A percentile compares a stretch with the other conserved stretches of the same genome.
phyloP scores from a whole-genome alignment of 2,888 invertebrate genomes.

The Boloria selene region DNA sequence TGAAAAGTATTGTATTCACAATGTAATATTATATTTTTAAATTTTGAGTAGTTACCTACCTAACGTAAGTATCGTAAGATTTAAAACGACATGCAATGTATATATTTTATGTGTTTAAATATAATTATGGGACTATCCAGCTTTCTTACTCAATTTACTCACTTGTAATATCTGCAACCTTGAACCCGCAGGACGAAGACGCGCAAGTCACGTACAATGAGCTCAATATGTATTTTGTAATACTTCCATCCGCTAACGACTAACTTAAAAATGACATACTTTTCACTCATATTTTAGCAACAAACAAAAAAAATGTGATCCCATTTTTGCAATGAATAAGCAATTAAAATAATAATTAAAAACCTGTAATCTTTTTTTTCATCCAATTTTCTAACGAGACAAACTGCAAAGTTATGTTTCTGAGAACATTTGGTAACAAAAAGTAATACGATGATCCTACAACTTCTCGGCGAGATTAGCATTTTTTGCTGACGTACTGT shows the following conservation, averaged over 20 bases:
- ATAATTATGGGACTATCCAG: background rate
- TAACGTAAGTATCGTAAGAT: background rate
- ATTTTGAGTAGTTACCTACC: no score
- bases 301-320: slow-evolving; percentile 1
- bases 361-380: background rate
- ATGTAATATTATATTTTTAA: background rate
- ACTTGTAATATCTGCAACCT: slow-evolving; percentile 33
- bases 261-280: slow-evolving; percentile 4
- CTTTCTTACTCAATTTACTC: background rate
- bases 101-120: background rate
- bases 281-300: background rate
- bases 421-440: slow-evolving; percentile 11
- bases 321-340: background rate
- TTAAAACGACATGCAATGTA: background rate
- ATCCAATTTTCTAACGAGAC: slow-evolving; percentile 3
- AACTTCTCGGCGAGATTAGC: slow-evolving; percentile 26
- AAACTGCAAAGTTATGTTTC: slow-evolving; percentile 9
- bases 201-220: slow-evolving; percentile 32
- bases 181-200: slow-evolving; percentile 39
- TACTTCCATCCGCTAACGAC: slow-evolving; percentile 34
- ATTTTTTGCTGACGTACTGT: slow-evolving; percentile 27
- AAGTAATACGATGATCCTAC: slow-evolving; percentile 19
- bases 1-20: no score
- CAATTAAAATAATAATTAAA: slow-evolving; percentile 6
- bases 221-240: slow-evolving; percentile 33